phyloP scores from a whole-genome alignment of 2,113 vertebrate genomes.

The Amazona vittata region DNA sequence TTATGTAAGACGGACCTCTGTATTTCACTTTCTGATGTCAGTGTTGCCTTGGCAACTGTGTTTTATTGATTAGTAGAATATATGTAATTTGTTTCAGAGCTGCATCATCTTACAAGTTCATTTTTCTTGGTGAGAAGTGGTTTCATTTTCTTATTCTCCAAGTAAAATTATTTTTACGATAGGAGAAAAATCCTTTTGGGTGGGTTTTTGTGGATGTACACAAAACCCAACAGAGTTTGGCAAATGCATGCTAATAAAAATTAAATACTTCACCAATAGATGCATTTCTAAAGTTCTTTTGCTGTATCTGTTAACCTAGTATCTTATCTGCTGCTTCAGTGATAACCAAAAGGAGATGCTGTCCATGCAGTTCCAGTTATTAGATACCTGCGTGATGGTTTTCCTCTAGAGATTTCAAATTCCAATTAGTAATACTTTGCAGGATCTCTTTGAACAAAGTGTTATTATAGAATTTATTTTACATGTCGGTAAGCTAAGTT shows the following conservation, averaged over 20 bases:
- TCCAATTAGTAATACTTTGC: not conserved
- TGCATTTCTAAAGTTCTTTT: not conserved
- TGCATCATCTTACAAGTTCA: not conserved
- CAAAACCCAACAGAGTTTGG: not conserved
- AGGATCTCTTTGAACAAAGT: not conserved
- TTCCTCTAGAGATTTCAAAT: not conserved
- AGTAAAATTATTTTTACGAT: not conserved
- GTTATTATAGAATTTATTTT: not conserved
- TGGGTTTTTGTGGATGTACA: not conserved
- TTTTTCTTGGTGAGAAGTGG: conserved; percentile 27
- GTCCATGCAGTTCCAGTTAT: not conserved
- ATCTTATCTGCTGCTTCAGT: not conserved
- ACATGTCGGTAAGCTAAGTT: not conserved
- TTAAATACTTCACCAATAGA: not conserved
- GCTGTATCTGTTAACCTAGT: not conserved
- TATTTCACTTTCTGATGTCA: conserved; percentile 66
- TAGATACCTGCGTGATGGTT: not conserved
- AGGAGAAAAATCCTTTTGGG: conserved; percentile 1
- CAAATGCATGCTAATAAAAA: not conserved
- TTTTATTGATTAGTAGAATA: conserved; percentile 66
- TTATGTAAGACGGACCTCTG: conserved; percentile 56
- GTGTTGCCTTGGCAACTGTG: conserved; percentile 36
- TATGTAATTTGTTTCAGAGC: conserved; percentile 40
- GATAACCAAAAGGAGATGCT: not conserved
- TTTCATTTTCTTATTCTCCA: conserved; percentile 3